Evolutionary conservation across 2,888 invertebrate genomes (phyloP).

Genomic region (Agonopterix subpropinquella): DNA sequence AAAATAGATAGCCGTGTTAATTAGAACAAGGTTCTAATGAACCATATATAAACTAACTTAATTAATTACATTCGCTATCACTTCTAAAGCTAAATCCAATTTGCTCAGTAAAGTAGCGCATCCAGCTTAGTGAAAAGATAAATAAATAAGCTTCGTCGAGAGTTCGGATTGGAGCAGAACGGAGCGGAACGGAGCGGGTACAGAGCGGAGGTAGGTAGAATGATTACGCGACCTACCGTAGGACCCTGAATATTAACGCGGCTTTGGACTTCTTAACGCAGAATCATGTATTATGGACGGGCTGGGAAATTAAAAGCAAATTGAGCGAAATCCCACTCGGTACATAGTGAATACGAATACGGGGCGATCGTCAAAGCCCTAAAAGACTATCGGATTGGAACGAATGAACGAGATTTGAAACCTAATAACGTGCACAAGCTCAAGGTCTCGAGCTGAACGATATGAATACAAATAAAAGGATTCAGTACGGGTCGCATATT

Average conservation of each 20-base stretch:
- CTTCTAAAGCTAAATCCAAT: conserved; percentile 25
- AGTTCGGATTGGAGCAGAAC: background rate
- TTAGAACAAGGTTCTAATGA: no score
- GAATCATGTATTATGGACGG: conserved; percentile 32
- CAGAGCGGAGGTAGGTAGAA: conserved; percentile 13
- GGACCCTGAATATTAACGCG: conserved; percentile 36
- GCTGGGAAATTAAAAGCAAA: conserved; percentile 36
- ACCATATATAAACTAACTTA: no score
- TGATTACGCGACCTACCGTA: conserved; percentile 20
- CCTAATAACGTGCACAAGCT: background rate
- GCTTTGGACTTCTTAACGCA: conserved; percentile 24
- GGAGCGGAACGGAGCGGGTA: background rate
- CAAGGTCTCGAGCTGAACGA: background rate
- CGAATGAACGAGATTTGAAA: background rate
- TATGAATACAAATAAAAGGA: background rate
- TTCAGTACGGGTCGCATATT: no score
- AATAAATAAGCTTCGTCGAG: conserved; percentile 19
- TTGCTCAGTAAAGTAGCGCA: conserved; percentile 7
- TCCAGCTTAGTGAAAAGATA: conserved; percentile 25
- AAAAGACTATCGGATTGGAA: background rate
- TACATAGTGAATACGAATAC: no score
- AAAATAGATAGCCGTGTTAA: no score
- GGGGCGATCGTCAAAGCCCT: background rate
- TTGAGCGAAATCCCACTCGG: no score
- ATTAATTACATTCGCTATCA: conserved; percentile 6